Percentiles rank a stretch among this genome's conserved stretches.
Evolutionary conservation across 1,140 invertebrate genomes (phyloP).

Genomic region (Drosophila punjabiensis): DNA sequence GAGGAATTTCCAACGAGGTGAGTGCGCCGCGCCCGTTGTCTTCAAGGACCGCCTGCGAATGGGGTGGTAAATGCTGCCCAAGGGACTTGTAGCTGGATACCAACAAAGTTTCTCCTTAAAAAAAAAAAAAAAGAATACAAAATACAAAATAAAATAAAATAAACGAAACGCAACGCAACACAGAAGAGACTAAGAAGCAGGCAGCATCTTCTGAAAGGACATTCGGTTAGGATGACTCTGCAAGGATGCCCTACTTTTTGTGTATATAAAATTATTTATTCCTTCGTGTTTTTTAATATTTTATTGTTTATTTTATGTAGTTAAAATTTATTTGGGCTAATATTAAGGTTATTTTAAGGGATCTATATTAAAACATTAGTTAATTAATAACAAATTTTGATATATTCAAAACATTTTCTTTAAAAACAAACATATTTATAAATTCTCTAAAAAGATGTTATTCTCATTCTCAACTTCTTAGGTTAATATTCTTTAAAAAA

Average conservation of each 20-base stretch:
- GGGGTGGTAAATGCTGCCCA: constrained; percentile 84
- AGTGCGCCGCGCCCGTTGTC: constrained; percentile 55
- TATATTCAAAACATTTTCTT: too few species aligned
- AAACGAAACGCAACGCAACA: constrained; percentile 36
- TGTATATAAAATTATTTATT: neutral
- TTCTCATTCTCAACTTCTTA: too few species aligned
- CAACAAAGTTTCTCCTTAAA: constrained; percentile 75
- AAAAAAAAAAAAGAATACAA: constrained; percentile 50
- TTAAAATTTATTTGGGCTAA: too few species aligned
- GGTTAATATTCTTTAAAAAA: too few species aligned
- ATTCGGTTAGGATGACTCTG: constrained; percentile 28
- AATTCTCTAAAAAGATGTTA: too few species aligned
- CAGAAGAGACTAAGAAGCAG: constrained; percentile 37
- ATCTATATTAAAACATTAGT: too few species aligned
- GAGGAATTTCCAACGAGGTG: constrained; percentile 62
- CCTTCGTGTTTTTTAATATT: neutral
- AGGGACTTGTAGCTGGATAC: constrained; percentile 84
- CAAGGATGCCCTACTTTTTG: constrained; percentile 3
- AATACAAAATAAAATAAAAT: constrained; percentile 14
- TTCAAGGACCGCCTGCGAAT: constrained; percentile 68
- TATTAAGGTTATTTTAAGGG: too few species aligned
- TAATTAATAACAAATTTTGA: too few species aligned
- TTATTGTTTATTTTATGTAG: neutral
- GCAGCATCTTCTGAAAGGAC: constrained; percentile 13
- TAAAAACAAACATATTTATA: too few species aligned